A percentile compares a stretch with the other conserved stretches of the same genome.
Evolutionary conservation across 2,888 invertebrate species (phyloP).

Genomic region (Odontothrips loti): DNA sequence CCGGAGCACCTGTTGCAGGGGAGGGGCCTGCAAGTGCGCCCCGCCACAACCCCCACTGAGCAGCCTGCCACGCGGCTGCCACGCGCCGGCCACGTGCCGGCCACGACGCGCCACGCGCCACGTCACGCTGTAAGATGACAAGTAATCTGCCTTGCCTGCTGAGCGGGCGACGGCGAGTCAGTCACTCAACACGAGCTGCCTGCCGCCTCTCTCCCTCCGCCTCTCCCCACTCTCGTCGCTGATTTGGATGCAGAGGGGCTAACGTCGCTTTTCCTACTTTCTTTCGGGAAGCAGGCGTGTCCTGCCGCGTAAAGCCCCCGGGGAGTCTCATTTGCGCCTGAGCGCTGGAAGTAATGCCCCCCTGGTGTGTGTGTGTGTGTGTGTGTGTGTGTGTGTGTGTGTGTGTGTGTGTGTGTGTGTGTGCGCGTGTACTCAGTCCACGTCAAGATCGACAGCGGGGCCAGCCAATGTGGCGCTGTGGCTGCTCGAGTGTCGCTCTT

Average conservation of each 20-base stretch:
- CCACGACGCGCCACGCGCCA: neutral
- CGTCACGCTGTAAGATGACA: neutral
- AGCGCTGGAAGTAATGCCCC: too few species aligned
- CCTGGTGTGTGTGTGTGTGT: too few species aligned
- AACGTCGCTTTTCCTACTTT: neutral
- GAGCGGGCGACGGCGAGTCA: neutral
- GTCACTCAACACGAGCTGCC: neutral
- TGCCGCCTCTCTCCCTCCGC: neutral
- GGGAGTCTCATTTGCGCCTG: too few species aligned
- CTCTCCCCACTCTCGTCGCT: neutral
- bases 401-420: too few species aligned
- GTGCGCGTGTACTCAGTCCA: too few species aligned
- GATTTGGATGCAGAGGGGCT: neutral
- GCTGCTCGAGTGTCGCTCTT: too few species aligned
- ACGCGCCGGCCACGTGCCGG: too few species aligned
- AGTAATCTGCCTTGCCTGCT: neutral
- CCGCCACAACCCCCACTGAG: neutral
- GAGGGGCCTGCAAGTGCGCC: neutral
- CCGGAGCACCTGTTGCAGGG: conserved; percentile 5
- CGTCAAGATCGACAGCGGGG: too few species aligned
- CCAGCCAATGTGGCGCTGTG: too few species aligned
- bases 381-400: too few species aligned
- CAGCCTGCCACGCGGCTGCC: too few species aligned
- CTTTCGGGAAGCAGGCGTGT: neutral
- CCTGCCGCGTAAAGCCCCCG: too few species aligned